Evolutionary conservation across 2,888 invertebrate genomes (phyloP).

Genomic region (Machimus atricapillus): DNA sequence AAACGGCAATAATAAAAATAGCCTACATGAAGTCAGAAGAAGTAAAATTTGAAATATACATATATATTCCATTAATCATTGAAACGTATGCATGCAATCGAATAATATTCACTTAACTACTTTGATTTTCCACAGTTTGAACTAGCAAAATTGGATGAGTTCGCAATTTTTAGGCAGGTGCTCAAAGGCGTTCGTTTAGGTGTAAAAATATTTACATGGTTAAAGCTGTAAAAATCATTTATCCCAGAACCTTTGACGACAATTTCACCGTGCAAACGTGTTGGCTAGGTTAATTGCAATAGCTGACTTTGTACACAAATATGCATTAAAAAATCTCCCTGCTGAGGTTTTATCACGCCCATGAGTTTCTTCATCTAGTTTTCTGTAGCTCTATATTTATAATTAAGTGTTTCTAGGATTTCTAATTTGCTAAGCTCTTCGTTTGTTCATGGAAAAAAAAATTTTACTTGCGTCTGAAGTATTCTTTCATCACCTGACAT

Average conservation of each 20-base stretch:
- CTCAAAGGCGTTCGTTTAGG: background rate
- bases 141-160: background rate
- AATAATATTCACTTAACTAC: background rate
- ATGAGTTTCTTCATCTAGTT: background rate
- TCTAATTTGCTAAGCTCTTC: background rate
- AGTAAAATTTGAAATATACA: background rate
- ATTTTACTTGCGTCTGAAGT: background rate
- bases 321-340: background rate
- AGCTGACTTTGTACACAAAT: background rate
- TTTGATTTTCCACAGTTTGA: background rate
- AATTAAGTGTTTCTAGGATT: background rate
- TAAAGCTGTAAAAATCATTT: background rate
- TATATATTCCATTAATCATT: no score
- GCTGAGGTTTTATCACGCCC: background rate
- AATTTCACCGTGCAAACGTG: background rate
- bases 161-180: background rate
- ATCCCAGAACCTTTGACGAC: background rate
- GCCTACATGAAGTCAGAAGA: background rate
- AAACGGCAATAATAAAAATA: background rate
- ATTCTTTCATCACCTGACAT: background rate
- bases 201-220: background rate
- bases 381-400: background rate
- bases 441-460: background rate
- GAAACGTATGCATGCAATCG: no score
- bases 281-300: background rate